phyloP scores from a whole-genome alignment of 2,888 invertebrate species.

The Eupsilia transversa region DNA sequence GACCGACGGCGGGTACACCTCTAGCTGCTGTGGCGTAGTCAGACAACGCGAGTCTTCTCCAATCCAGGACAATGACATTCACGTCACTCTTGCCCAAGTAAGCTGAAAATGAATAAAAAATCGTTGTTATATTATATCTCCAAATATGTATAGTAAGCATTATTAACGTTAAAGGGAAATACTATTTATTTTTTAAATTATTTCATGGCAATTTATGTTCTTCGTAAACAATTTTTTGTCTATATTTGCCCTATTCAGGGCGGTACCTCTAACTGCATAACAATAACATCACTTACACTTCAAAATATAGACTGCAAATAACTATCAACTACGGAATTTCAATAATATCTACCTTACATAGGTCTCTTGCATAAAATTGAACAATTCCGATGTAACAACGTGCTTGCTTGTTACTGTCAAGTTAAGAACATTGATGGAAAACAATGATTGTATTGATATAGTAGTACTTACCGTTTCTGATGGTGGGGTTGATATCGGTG shows the following conservation, averaged over 20 bases:
- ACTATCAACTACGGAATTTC: no score
- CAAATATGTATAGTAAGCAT: no score
- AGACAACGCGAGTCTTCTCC: conserved; percentile 73
- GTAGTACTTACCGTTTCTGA: conserved; percentile 71
- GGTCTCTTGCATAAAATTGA: neutral
- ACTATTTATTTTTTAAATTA: no score
- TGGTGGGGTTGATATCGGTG: conserved; percentile 72
- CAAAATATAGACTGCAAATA: no score
- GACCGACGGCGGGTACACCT: conserved; percentile 77
- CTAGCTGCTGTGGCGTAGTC: conserved; percentile 74
- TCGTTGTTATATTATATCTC: no score
- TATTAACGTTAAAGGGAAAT: no score
- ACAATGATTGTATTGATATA: neutral
- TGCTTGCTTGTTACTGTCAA: neutral
- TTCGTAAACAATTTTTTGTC: no score
- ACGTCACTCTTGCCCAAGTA: conserved; percentile 71
- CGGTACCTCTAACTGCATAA: no score
- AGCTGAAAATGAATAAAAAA: conserved; percentile 65
- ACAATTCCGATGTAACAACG: neutral
- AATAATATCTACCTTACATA: no score
- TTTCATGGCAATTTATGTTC: no score
- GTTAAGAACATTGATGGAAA: neutral
- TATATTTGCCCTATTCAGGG: no score
- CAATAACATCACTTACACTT: no score
- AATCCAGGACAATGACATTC: conserved; percentile 81